phyloP scores from a whole-genome alignment of 2,888 invertebrate species.

The Rambutsinella grinnellia region DNA sequence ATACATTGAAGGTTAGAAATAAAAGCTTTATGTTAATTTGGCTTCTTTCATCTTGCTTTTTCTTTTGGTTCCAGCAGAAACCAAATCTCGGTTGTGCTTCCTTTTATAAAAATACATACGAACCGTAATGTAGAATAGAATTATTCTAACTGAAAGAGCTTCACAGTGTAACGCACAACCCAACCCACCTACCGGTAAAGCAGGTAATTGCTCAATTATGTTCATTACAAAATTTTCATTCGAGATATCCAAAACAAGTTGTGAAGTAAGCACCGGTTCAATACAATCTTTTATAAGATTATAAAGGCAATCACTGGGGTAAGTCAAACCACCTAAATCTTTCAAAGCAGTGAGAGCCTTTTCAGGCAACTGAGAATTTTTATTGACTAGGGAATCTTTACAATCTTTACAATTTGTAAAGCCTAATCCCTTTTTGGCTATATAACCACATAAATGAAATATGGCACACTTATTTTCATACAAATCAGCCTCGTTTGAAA shows the following conservation, averaged over 20 bases:
- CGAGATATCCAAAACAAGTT: background rate
- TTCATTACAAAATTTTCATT: background rate
- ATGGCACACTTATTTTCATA: background rate
- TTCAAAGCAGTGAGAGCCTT: background rate
- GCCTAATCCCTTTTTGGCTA: background rate
- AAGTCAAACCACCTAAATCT: background rate
- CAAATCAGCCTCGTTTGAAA: background rate
- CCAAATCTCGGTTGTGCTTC: background rate
- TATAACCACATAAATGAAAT: constrained; percentile 2
- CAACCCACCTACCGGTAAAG: background rate
- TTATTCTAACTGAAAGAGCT: background rate
- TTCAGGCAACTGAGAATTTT: no score
- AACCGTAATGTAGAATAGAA: constrained; percentile 1
- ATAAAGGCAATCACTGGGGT: background rate
- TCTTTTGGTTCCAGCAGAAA: background rate
- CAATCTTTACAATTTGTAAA: constrained; percentile 8
- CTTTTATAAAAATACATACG: constrained; percentile 7
- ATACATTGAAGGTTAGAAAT: no score
- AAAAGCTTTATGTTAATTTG: constrained; percentile 3
- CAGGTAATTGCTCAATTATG: background rate
- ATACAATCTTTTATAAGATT: background rate
- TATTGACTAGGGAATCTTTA: background rate
- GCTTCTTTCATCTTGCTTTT: constrained; percentile 6
- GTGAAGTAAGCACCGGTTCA: background rate
- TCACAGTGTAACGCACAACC: background rate